These are phyloP conservation scores for Heliconius nattereri DNA, from an alignment of 1,140 invertebrate species.

Conservation along the genomic window DNA sequence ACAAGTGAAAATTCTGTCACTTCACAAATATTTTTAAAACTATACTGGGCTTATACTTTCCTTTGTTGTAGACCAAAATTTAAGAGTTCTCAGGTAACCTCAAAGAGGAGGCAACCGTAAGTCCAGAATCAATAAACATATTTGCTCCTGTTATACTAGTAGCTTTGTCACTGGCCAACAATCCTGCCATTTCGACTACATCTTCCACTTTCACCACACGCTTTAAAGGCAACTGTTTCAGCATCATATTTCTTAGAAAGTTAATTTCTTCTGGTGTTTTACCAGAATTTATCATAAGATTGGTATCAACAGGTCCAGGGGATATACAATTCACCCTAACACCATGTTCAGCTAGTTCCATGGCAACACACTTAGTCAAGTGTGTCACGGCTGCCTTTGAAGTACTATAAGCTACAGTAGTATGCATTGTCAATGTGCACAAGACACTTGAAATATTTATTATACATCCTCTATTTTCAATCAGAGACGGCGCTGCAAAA, in stretches of 20 bases:
- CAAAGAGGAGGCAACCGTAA: background rate
- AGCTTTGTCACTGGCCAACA: conserved; percentile 45
- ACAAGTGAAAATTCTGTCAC: too few species aligned
- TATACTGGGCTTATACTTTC: background rate
- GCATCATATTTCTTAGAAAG: conserved; percentile 12
- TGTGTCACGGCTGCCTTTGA: conserved; percentile 41
- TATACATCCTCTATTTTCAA: conserved; percentile 43
- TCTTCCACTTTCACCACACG: conserved; percentile 37
- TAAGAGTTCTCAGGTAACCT: background rate
- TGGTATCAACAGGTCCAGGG: conserved; percentile 44
- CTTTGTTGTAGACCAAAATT: background rate
- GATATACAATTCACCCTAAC: conserved; percentile 50
- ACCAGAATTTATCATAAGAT: conserved; percentile 36
- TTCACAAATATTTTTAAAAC: too few species aligned
- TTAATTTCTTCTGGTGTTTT: conserved; percentile 27
- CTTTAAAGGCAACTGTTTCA: conserved; percentile 23
- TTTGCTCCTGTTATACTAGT: conserved; percentile 44
- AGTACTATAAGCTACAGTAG: conserved; percentile 30
- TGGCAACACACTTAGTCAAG: conserved; percentile 46
- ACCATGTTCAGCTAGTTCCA: conserved; percentile 43
- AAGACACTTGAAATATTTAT: conserved; percentile 46
- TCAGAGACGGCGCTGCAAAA: conserved; percentile 31
- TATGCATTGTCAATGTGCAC: background rate
- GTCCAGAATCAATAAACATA: conserved; percentile 43
- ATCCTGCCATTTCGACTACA: conserved; percentile 43